Conservation (phyloP, 2,888 invertebrate species). For the Caenorhabditis angaria region DNA sequence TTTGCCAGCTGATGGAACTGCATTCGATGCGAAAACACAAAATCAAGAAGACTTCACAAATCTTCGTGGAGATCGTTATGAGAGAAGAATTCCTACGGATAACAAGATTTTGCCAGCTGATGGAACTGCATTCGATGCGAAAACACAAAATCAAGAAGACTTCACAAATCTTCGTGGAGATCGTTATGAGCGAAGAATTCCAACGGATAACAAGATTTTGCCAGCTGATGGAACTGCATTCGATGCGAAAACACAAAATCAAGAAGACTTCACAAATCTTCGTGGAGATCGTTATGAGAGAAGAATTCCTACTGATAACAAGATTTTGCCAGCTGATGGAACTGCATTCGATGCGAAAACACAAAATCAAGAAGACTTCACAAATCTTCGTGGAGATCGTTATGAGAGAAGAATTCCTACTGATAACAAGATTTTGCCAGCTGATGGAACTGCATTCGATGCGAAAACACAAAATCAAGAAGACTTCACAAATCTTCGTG, state of each 20-base stretch:
- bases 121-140: background rate
- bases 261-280: slow-evolving; percentile 7
- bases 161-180: slow-evolving; percentile 7
- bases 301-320: background rate
- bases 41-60: slow-evolving; percentile 10
- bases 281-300: background rate
- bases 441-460: slow-evolving; percentile 6
- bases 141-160: slow-evolving; percentile 10
- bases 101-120: slow-evolving; percentile 6
- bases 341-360: background rate
- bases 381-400: slow-evolving; percentile 6
- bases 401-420: background rate
- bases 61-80: slow-evolving; percentile 5
- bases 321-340: slow-evolving; percentile 5
- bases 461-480: slow-evolving; percentile 7
- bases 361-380: slow-evolving; percentile 10
- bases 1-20: background rate
- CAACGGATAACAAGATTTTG: background rate
- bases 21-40: slow-evolving; percentile 6
- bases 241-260: slow-evolving; percentile 4
- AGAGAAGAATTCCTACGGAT: background rate
- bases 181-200: background rate
- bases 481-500: slow-evolving; percentile 6
- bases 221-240: slow-evolving; percentile 5
- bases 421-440: background rate